Conservation (phyloP, 2,888 invertebrate species). For the Formica aserva region DNA sequence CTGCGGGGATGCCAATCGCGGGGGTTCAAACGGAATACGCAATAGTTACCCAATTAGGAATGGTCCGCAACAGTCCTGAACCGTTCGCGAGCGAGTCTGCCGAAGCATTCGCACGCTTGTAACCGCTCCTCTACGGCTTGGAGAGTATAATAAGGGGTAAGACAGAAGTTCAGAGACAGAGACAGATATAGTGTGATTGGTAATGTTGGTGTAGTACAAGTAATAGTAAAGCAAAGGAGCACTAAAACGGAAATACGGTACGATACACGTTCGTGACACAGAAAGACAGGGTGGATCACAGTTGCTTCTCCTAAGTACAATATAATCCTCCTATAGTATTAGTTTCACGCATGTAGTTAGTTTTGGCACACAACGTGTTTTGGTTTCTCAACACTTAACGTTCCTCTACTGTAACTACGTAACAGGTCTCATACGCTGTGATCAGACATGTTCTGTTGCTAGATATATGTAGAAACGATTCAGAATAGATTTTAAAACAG, state of each 20-base stretch:
- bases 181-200: conserved; percentile 56
- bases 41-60: conserved; percentile 76
- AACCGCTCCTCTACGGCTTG: conserved; percentile 46
- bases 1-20: conserved; percentile 15
- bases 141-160: conserved; percentile 58
- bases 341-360: conserved; percentile 15
- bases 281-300: conserved; percentile 23
- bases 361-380: conserved; percentile 6
- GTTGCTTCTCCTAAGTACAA: conserved; percentile 30
- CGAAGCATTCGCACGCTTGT: conserved; percentile 52
- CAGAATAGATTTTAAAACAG: conserved; percentile 29
- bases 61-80: conserved; percentile 84
- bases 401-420: conserved; percentile 41
- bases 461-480: conserved; percentile 33
- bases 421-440: conserved; percentile 39
- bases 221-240: conserved; percentile 45
- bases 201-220: conserved; percentile 42
- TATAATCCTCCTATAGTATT: conserved; percentile 4
- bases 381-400: conserved; percentile 21
- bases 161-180: conserved; percentile 62
- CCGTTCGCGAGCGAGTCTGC: conserved; percentile 60
- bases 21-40: neutral
- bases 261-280: conserved; percentile 39
- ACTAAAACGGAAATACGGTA: conserved; percentile 35
- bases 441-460: conserved; percentile 50